These are phyloP conservation scores for Nymphalis urticae DNA, from an alignment of 2,888 invertebrate genomes.

Conservation along the genomic window DNA sequence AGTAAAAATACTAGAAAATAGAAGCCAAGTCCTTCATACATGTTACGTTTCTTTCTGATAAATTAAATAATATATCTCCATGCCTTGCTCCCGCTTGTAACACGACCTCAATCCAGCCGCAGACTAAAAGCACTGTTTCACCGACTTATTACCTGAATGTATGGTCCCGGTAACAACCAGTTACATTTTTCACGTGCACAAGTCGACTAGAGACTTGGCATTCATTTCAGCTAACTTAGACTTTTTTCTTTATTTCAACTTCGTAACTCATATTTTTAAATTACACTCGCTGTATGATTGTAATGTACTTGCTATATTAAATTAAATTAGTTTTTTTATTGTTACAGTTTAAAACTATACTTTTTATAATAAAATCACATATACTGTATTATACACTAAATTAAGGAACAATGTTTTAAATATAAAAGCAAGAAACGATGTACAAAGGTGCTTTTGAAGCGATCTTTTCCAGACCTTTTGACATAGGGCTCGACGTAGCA, in stretches of 20 bases:
- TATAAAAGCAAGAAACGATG: too few species aligned
- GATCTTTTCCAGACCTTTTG: too few species aligned
- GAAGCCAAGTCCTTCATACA: background rate
- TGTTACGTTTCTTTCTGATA: background rate
- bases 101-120: constrained; percentile 6
- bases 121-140: constrained; percentile 12
- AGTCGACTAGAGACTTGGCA: constrained; percentile 6
- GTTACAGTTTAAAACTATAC: too few species aligned
- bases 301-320: too few species aligned
- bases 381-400: too few species aligned
- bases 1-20: background rate
- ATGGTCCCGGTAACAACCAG: background rate
- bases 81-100: constrained; percentile 1
- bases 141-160: constrained; percentile 9
- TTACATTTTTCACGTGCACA: constrained; percentile 5
- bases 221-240: background rate
- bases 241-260: background rate
- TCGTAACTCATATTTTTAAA: background rate
- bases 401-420: too few species aligned
- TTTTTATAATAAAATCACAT: too few species aligned
- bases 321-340: too few species aligned
- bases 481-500: too few species aligned
- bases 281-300: too few species aligned
- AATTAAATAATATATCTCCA: constrained; percentile 11
- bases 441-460: too few species aligned